These are phyloP conservation scores for Cheilinus undulatus DNA, from an alignment of 2,113 vertebrate species.

Conservation along the genomic window DNA sequence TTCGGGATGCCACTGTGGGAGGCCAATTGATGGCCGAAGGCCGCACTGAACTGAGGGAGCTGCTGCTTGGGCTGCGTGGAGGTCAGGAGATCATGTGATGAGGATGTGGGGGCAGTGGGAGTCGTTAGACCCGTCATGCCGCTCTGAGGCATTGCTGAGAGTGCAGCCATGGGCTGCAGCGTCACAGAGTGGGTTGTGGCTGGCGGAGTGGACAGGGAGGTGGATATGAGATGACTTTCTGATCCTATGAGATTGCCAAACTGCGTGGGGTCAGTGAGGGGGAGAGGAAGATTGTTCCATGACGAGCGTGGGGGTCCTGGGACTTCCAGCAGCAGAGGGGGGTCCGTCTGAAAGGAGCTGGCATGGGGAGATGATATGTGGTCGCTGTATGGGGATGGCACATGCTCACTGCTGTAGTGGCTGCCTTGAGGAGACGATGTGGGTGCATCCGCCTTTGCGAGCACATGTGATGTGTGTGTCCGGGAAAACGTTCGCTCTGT, in stretches of 20 bases:
- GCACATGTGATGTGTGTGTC: slow-evolving; percentile 88
- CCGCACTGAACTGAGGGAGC: slow-evolving; percentile 98
- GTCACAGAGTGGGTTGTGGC: slow-evolving; percentile 93
- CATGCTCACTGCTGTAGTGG: slow-evolving; percentile 97
- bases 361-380: slow-evolving; percentile 94
- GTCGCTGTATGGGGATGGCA: slow-evolving; percentile 96
- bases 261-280: slow-evolving; percentile 90
- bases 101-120: slow-evolving; percentile 81
- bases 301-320: slow-evolving; percentile 90
- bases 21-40: slow-evolving; percentile 97
- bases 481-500: slow-evolving; percentile 93
- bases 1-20: slow-evolving; percentile 99
- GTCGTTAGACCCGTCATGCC: slow-evolving; percentile 85
- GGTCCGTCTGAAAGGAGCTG: slow-evolving; percentile 91
- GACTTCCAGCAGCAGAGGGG: slow-evolving; percentile 94
- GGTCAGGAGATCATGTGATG: slow-evolving; percentile 87
- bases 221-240: slow-evolving; percentile 96
- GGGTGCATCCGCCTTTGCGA: slow-evolving; percentile 91
- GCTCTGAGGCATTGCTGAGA: slow-evolving; percentile 92
- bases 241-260: slow-evolving; percentile 94
- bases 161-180: slow-evolving; percentile 94
- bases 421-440: slow-evolving; percentile 92
- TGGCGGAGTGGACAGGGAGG: slow-evolving; percentile 95
- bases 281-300: slow-evolving; percentile 93
- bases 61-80: slow-evolving; percentile 94